These are phyloP conservation scores for Cantharis rufa DNA, from an alignment of 2,888 invertebrate species.

Conservation along the genomic window DNA sequence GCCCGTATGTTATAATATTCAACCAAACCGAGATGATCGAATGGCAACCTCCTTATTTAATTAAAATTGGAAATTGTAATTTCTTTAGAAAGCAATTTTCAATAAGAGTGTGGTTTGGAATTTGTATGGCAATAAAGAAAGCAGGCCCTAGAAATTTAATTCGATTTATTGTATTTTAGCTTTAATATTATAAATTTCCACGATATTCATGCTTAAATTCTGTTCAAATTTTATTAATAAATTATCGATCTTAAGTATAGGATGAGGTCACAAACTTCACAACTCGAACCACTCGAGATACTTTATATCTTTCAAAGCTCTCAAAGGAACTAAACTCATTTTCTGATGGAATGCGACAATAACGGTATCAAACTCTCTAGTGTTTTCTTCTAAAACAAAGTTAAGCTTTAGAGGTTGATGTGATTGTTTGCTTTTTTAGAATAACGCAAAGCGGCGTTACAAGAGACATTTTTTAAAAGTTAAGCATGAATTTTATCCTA, in stretches of 20 bases:
- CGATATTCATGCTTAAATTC: background rate
- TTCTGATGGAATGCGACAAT: constrained; percentile 26
- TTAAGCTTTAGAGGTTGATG: constrained; percentile 5
- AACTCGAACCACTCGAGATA: constrained; percentile 23
- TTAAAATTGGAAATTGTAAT: background rate
- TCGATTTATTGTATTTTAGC: background rate
- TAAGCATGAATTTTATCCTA: background rate
- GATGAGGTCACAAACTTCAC: constrained; percentile 15
- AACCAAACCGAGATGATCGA: too few relatives aligned
- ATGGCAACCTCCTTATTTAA: background rate
- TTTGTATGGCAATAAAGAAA: background rate
- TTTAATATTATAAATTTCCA: background rate
- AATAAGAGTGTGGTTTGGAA: background rate
- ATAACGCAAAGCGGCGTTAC: background rate
- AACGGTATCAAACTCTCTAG: constrained; percentile 15
- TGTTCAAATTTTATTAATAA: constrained; percentile 6
- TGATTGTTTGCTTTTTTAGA: constrained; percentile 4
- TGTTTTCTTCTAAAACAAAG: constrained; percentile 14
- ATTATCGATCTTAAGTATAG: constrained; percentile 24
- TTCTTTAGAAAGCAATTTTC: background rate
- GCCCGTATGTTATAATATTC: too few relatives aligned
- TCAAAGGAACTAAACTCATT: constrained; percentile 22
- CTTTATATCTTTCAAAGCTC: constrained; percentile 23
- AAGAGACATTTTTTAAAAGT: background rate
- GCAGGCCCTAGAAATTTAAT: background rate